These are phyloP conservation scores for Pammene fasciana DNA, from an alignment of 2,888 invertebrate species.

Conservation along the genomic window DNA sequence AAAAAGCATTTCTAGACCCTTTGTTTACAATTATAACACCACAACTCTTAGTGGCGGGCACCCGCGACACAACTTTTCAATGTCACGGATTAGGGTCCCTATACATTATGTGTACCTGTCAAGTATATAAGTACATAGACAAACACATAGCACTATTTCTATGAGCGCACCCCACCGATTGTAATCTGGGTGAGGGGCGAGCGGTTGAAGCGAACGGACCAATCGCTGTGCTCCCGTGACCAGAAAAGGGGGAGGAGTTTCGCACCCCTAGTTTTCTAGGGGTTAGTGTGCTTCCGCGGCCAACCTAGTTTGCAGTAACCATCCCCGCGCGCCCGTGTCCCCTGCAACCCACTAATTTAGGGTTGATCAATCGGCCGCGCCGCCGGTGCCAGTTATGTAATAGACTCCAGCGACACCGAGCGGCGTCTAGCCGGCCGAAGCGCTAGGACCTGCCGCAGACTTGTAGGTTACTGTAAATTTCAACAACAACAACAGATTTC, in stretches of 20 bases:
- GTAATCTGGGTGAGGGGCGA: slow-evolving; percentile 82
- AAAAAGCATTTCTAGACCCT: slow-evolving; percentile 5
- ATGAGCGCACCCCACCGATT: slow-evolving; percentile 83
- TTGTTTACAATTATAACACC: slow-evolving; percentile 37
- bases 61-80: slow-evolving; percentile 62
- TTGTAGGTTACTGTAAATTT: slow-evolving; percentile 4
- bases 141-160: slow-evolving; percentile 80
- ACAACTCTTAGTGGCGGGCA: slow-evolving; percentile 27
- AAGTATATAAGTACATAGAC: slow-evolving; percentile 69
- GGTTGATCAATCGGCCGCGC: slow-evolving; percentile 79
- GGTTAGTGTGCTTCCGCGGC: slow-evolving; percentile 84
- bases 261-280: slow-evolving; percentile 84
- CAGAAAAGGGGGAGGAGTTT: slow-evolving; percentile 84
- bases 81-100: slow-evolving; percentile 74
- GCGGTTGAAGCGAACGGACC: slow-evolving; percentile 76
- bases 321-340: slow-evolving; percentile 62
- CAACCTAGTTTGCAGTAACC: slow-evolving; percentile 81
- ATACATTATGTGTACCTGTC: slow-evolving; percentile 65
- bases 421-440: slow-evolving; percentile 6
- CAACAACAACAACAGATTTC: background rate
- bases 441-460: background rate
- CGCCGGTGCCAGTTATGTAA: slow-evolving; percentile 68
- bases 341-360: slow-evolving; percentile 79
- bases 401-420: slow-evolving; percentile 60
- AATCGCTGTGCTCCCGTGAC: slow-evolving; percentile 81